Percentiles rank a stretch among this genome's conserved stretches.
Conservation (phyloP, 2,113 vertebrate species). For the Callospermophilus lateralis region DNA sequence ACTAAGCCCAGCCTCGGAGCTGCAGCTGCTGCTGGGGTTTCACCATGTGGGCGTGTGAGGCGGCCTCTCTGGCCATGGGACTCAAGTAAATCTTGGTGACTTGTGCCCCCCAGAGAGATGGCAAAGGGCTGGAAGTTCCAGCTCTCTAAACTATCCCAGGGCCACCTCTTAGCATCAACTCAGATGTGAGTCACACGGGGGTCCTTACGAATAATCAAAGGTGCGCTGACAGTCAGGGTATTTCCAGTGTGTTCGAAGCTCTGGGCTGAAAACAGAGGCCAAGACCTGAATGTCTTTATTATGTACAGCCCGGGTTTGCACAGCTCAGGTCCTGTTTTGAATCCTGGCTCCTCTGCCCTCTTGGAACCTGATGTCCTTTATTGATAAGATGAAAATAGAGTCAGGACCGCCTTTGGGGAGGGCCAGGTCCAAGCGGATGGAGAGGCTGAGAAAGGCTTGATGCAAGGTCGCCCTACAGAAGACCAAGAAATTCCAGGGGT, state of each 20-base stretch:
- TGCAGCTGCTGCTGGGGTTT: not conserved
- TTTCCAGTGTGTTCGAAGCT: not conserved
- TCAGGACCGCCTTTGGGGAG: not conserved
- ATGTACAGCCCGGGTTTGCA: accelerated
- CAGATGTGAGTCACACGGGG: not conserved
- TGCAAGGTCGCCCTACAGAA: accelerated
- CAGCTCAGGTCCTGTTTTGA: not conserved
- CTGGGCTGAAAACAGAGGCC: not conserved
- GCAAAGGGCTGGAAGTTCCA: no score
- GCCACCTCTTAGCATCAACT: not conserved
- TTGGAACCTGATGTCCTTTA: not conserved
- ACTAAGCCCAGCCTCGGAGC: accelerated
- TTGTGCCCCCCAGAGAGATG: not conserved
- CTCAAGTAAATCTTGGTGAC: not conserved
- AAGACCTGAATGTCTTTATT: not conserved
- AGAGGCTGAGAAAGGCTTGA: not conserved
- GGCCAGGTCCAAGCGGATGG: not conserved
- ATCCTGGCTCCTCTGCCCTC: not conserved
- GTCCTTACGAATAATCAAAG: not conserved
- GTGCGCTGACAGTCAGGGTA: not conserved
- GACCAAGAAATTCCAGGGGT: not conserved
- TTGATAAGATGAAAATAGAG: not conserved
- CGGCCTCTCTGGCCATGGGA: accelerated
- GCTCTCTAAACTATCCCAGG: not conserved
- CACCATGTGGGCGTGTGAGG: accelerated